Evolutionary conservation across 2,797 vertebrate species (phyloP), one percentile per base, ranked within the genome.

Genomic region (Poecilia velifera): DNA sequence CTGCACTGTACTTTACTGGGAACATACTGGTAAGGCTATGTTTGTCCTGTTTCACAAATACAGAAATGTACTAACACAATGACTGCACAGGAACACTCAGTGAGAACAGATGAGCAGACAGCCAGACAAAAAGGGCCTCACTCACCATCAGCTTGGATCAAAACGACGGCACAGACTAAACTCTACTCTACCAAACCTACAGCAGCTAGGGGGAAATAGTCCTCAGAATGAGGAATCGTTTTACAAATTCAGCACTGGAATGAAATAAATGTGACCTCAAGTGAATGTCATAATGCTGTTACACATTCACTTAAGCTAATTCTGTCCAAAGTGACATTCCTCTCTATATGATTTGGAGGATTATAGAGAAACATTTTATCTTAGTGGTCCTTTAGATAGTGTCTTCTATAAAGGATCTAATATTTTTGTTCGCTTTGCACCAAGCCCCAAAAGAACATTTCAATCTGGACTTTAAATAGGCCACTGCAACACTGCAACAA

Each of bases 11-110:
- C 82, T 80, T 85, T 66, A 87, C 85, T 86, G 83, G 83, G 72
- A 86, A 90, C 87, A 86, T 85, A 82, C 78, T 88, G 82, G 64
- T 82, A 46, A 53, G 82, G 77, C 79, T 78, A 78, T 82, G 88
- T 88, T 90, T 87, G 90, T 87, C 85, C 88, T 80, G 82, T 81
- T 76, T 66, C 74, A 72, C 57, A 71, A 83, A 80, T 73, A 77
- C 80, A 87, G 76, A 79, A 78, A 79, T 70, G 72, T 72, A 75
- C 73, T 57, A 72, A 77, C 76, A 85, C 72, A 82, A 71, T 73
- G 70, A 84, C 75, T 36, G 71, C 28, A 10, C 57, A 10, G 72
- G 83, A 79, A 86, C 78, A 85, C 49, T 78, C 72, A 76, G 76
- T 41, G 73, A 80, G 74, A 87, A 88, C 76, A 84, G 83, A 89